Evolutionary conservation across 2,113 vertebrate genomes (phyloP).

Genomic region (Sinocyclocheilus anshuiensis): DNA sequence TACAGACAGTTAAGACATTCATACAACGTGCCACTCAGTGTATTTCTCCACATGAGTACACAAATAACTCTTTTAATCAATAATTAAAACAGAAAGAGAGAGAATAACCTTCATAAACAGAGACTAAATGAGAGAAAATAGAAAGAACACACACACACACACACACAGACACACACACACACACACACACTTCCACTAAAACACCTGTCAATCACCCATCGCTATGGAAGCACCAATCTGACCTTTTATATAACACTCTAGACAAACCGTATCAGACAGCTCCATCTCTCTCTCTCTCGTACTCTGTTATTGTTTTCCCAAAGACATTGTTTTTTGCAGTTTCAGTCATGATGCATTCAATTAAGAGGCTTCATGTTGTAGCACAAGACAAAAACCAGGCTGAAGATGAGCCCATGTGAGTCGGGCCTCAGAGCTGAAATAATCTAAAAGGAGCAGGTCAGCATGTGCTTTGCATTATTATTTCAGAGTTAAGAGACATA

Average conservation of each 20-base stretch:
- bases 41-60: background rate
- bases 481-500: conserved; percentile 16
- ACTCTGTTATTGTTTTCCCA: background rate
- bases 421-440: background rate
- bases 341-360: conserved; percentile 28
- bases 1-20: background rate
- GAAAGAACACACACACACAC: conserved; percentile 24
- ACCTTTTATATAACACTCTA: conserved; percentile 39
- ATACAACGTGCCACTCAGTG: background rate
- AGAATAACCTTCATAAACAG: conserved; percentile 23
- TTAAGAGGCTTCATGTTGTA: conserved; percentile 32
- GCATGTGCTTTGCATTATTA: conserved; percentile 8
- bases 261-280: conserved; percentile 39
- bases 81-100: background rate
- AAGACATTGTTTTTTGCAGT: conserved; percentile 9
- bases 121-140: background rate
- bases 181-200: conserved; percentile 13
- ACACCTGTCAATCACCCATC: conserved; percentile 41
- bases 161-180: background rate
- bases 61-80: background rate
- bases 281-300: background rate
- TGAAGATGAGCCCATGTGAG: background rate
- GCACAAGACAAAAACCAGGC: background rate
- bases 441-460: conserved; percentile 27
- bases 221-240: conserved; percentile 39